Percentiles rank a stretch among this genome's conserved stretches.
These are phyloP conservation scores for Mormyrops attenuatus DNA, from an alignment of 2,797 vertebrate species.

Conservation along the genomic window DNA sequence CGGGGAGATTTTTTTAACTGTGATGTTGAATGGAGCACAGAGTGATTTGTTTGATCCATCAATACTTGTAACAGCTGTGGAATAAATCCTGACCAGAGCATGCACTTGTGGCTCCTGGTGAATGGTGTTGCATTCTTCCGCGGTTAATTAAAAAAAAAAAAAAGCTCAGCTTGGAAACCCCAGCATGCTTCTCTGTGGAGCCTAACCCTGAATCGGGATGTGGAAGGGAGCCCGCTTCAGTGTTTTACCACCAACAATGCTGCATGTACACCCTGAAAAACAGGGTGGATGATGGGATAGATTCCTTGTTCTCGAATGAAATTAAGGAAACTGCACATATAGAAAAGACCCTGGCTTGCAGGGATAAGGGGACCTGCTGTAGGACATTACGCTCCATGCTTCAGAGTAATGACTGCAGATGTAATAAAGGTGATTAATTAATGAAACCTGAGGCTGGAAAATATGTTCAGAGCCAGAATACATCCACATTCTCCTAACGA, in stretches of 20 bases:
- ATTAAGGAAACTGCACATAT: constrained; percentile 50
- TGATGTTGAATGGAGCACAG: not conserved
- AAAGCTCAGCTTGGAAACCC: not conserved
- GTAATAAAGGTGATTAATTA: constrained; percentile 18
- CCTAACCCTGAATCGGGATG: not conserved
- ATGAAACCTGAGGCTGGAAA: not conserved
- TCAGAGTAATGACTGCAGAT: constrained; percentile 15
- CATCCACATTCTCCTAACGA: not conserved
- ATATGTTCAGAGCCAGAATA: not conserved
- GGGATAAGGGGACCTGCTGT: not conserved
- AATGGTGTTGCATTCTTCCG: not conserved
- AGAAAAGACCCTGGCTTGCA: constrained; percentile 22
- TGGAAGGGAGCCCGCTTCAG: constrained; percentile 22
- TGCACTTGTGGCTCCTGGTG: not conserved
- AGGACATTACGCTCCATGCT: not conserved
- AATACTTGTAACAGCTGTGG: not conserved
- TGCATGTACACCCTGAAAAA: constrained; percentile 24
- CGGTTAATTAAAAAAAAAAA: not conserved
- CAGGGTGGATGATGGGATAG: constrained; percentile 2
- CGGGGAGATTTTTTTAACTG: not conserved
- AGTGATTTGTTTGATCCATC: not conserved
- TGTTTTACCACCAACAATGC: constrained; percentile 32
- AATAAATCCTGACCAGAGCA: not conserved
- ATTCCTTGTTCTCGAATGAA: constrained; percentile 55
- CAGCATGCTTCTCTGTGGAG: not conserved